Evolutionary conservation across 2,888 invertebrate species (phyloP).

Genomic region (Lysandra coridon): DNA sequence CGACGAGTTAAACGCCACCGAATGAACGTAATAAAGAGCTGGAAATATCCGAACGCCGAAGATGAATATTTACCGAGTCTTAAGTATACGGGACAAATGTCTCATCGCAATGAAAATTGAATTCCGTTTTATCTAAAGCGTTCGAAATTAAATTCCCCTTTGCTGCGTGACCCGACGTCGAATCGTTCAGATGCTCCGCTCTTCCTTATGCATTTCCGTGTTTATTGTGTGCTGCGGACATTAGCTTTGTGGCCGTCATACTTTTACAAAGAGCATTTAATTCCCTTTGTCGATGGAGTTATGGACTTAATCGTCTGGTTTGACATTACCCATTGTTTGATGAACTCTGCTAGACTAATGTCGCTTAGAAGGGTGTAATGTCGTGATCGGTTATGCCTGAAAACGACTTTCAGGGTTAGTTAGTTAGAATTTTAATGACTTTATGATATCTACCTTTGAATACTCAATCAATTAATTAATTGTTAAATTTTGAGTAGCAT

Average conservation of each 20-base stretch:
- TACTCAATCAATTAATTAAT: too few species aligned
- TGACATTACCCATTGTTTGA: background rate
- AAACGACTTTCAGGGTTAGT: background rate
- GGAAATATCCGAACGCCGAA: conserved; percentile 23
- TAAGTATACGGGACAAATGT: conserved; percentile 38
- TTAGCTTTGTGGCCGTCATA: conserved; percentile 32
- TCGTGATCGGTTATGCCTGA: background rate
- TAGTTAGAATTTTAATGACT: too few species aligned
- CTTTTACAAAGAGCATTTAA: conserved; percentile 25
- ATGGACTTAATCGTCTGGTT: conserved; percentile 23
- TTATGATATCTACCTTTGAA: too few species aligned
- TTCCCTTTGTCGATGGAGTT: conserved; percentile 14
- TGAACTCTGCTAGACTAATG: conserved; percentile 3
- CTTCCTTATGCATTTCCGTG: conserved; percentile 51
- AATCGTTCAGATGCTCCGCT: conserved; percentile 55
- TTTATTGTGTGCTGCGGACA: conserved; percentile 40
- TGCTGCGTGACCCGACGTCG: conserved; percentile 68
- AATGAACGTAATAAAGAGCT: conserved; percentile 13
- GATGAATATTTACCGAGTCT: conserved; percentile 33
- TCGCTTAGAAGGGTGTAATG: background rate
- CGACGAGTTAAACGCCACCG: conserved; percentile 21
- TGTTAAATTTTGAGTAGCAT: too few species aligned
- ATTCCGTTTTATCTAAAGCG: conserved; percentile 63
- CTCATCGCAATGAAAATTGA: conserved; percentile 57
- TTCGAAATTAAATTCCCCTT: conserved; percentile 66